Percentiles rank a stretch among this genome's conserved stretches.
Conservation (phyloP, 1,140 invertebrate species). For the Cephus cinctus region DNA sequence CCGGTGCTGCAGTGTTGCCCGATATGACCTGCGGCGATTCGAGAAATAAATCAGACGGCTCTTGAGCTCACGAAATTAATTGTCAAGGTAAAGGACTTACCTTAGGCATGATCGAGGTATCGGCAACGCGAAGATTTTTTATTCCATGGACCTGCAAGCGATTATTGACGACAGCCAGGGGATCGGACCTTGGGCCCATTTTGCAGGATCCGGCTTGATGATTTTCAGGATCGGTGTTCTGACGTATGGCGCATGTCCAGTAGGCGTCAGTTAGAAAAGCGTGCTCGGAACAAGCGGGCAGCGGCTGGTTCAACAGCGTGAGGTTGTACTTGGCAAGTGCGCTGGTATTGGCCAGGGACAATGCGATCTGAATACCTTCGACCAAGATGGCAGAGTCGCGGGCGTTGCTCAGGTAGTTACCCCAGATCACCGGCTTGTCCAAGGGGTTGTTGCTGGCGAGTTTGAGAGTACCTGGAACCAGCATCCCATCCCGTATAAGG, state of each 20-base stretch:
- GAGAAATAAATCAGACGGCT: too few relatives aligned
- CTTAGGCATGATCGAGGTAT: slow-evolving; percentile 62
- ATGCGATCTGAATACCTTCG: slow-evolving; percentile 53
- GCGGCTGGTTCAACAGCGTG: slow-evolving; percentile 45
- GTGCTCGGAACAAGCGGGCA: slow-evolving; percentile 59
- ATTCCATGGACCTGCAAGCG: slow-evolving; percentile 61
- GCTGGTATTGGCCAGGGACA: slow-evolving; percentile 48
- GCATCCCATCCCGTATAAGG: too few relatives aligned
- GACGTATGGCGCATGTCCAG: slow-evolving; percentile 74
- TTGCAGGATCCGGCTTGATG: slow-evolving; percentile 82
- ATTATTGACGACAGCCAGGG: slow-evolving; percentile 69
- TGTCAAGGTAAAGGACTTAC: slow-evolving; percentile 24
- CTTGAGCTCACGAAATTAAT: too few relatives aligned
- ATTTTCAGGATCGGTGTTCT: slow-evolving; percentile 78
- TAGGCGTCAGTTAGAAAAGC: slow-evolving; percentile 70
- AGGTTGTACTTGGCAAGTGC: slow-evolving; percentile 53
- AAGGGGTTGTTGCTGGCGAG: slow-evolving; percentile 59
- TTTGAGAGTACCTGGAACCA: slow-evolving; percentile 39
- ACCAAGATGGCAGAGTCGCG: slow-evolving; percentile 49
- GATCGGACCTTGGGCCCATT: slow-evolving; percentile 72
- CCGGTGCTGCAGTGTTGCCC: slow-evolving; percentile 56
- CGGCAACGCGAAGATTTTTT: slow-evolving; percentile 54
- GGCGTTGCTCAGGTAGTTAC: slow-evolving; percentile 58
- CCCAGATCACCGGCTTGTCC: slow-evolving; percentile 60
- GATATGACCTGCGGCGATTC: slow-evolving; percentile 48